A percentile compares a stretch with the other conserved stretches of the same genome.
Conservation (phyloP, 2,797 vertebrate genomes). For the Esox masquinongy region DNA sequence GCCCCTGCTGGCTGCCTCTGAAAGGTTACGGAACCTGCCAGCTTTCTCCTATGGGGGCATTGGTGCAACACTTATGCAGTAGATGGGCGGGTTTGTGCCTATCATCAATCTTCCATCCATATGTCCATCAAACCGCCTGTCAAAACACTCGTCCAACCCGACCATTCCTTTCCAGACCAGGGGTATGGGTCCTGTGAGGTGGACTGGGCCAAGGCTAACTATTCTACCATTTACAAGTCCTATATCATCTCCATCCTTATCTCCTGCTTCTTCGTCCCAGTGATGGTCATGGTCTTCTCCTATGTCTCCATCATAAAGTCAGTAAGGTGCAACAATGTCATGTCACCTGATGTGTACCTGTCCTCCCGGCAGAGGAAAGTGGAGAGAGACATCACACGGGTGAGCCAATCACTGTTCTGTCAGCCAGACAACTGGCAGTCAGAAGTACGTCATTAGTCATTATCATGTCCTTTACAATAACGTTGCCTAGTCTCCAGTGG, state of each 20-base stretch:
- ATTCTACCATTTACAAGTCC: constrained; percentile 88
- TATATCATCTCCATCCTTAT: constrained; percentile 86
- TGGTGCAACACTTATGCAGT: too few species aligned
- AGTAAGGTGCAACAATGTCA: constrained; percentile 82
- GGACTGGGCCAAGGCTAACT: constrained; percentile 90
- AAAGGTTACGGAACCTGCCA: too few species aligned
- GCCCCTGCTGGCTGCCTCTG: too few species aligned
- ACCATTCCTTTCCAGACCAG: constrained; percentile 68
- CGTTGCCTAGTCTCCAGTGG: too few species aligned
- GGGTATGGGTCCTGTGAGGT: constrained; percentile 87
- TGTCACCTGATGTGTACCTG: constrained; percentile 76
- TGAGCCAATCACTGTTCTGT: constrained; percentile 47
- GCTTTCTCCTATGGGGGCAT: too few species aligned
- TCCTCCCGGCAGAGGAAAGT: constrained; percentile 78
- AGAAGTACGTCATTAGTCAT: too few species aligned
- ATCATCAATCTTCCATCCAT: neutral
- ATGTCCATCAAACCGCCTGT: neutral
- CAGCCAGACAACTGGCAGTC: neutral
- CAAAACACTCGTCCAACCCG: too few species aligned
- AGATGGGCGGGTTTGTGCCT: too few species aligned
- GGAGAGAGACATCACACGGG: constrained; percentile 81
- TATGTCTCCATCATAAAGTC: constrained; percentile 85
- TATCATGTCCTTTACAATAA: too few species aligned
- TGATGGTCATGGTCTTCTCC: constrained; percentile 81
- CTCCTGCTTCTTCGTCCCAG: constrained; percentile 84